Conservation (phyloP, 2,797 vertebrate species). For the Threskiornis aethiopicus region DNA sequence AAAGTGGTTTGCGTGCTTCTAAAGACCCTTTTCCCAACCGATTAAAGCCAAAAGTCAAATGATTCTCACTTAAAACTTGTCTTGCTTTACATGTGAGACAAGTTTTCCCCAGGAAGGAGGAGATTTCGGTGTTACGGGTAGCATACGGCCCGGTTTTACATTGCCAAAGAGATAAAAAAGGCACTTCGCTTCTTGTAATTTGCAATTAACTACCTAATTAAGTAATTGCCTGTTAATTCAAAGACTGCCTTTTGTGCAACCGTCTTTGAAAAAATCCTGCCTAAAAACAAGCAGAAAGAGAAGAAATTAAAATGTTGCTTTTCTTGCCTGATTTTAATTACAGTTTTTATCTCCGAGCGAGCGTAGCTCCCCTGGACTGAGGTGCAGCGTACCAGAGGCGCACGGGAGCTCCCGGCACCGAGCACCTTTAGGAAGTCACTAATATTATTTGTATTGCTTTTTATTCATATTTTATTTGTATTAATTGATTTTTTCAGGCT, state of each 20-base stretch:
- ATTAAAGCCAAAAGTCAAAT: background rate
- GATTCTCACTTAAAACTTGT: background rate
- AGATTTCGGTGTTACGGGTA: background rate
- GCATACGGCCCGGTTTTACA: background rate
- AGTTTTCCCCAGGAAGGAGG: background rate
- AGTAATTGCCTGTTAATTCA: constrained; percentile 22
- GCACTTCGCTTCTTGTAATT: background rate
- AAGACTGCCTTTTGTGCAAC: background rate
- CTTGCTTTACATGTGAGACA: background rate
- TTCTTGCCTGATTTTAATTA: constrained; percentile 1
- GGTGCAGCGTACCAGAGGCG: background rate
- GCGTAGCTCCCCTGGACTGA: accelerated
- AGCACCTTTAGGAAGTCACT: background rate
- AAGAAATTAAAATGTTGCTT: background rate
- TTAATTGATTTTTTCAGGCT: constrained; percentile 21
- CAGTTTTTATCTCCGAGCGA: background rate
- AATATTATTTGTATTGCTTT: background rate
- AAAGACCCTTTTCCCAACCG: accelerated
- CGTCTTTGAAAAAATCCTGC: background rate
- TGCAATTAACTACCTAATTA: constrained; percentile 33
- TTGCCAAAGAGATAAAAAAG: background rate
- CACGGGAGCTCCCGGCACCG: accelerated
- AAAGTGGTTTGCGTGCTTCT: background rate
- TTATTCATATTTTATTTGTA: background rate
- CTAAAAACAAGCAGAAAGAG: background rate